phyloP scores from a whole-genome alignment of 2,113 vertebrate species.

The Montifringilla adamsi region DNA sequence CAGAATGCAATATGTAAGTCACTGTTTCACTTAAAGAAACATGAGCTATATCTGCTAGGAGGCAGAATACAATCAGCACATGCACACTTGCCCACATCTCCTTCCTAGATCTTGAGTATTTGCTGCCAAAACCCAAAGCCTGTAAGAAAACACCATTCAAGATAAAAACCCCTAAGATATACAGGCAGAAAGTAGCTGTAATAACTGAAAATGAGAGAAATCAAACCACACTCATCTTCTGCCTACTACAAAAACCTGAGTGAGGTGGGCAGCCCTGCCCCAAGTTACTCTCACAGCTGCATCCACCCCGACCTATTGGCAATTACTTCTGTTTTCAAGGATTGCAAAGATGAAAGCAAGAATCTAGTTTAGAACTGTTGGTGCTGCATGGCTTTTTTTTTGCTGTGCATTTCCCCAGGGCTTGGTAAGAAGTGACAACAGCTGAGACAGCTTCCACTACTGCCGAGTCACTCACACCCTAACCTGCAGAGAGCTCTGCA shows the following conservation, averaged over 20 bases:
- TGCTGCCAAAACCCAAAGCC: neutral
- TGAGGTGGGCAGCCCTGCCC: neutral
- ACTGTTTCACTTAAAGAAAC: neutral
- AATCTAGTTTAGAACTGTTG: neutral
- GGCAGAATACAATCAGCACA: neutral
- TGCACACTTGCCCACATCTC: neutral
- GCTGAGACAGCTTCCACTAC: neutral
- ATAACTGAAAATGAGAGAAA: neutral
- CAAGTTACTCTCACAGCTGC: neutral
- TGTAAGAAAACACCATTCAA: neutral
- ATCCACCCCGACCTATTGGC: neutral
- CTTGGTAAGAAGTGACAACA: neutral
- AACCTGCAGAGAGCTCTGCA: fast-evolving
- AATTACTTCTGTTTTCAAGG: neutral
- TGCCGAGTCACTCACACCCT: neutral
- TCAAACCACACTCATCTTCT: neutral
- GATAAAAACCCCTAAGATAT: neutral
- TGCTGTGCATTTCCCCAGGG: neutral
- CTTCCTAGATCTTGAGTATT: neutral
- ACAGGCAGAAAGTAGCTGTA: neutral
- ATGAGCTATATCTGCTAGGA: neutral
- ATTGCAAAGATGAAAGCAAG: neutral
- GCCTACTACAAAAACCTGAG: neutral
- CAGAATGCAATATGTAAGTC: neutral
- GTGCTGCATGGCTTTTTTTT: neutral